Evolutionary conservation across 1,140 invertebrate genomes (phyloP).

Genomic region (Drosophila kikkawai): DNA sequence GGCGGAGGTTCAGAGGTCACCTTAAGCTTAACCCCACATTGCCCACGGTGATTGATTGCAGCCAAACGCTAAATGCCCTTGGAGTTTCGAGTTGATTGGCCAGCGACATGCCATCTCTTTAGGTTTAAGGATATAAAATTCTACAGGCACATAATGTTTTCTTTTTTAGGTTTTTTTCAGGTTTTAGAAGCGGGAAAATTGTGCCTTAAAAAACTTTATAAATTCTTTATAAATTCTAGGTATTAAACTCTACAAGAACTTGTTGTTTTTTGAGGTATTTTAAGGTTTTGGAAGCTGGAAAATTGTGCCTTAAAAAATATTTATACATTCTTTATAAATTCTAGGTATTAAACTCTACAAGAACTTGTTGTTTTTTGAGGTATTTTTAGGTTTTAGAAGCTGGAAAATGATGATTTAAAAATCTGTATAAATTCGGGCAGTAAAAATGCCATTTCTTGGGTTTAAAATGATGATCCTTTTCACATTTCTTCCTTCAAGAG

Average conservation of each 20-base stretch:
- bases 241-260: background rate
- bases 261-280: background rate
- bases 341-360: background rate
- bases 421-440: background rate
- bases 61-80: conserved; percentile 3
- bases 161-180: background rate
- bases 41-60: conserved; percentile 37
- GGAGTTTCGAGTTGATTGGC: conserved; percentile 36
- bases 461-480: background rate
- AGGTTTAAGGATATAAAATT: background rate
- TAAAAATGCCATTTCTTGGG: background rate
- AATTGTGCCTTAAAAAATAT: background rate
- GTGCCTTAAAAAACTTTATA: background rate
- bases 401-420: background rate
- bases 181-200: background rate
- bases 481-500: too few species aligned
- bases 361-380: background rate
- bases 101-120: conserved; percentile 20
- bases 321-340: too few species aligned
- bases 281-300: background rate
- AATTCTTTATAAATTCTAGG: background rate
- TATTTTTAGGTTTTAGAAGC: background rate
- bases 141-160: too few species aligned
- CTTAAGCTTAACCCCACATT: conserved; percentile 6
- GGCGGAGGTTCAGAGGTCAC: conserved; percentile 30